Base-by-base conservation (phyloP, 2,113 vertebrate species). In the Caretta caretta region DNA sequence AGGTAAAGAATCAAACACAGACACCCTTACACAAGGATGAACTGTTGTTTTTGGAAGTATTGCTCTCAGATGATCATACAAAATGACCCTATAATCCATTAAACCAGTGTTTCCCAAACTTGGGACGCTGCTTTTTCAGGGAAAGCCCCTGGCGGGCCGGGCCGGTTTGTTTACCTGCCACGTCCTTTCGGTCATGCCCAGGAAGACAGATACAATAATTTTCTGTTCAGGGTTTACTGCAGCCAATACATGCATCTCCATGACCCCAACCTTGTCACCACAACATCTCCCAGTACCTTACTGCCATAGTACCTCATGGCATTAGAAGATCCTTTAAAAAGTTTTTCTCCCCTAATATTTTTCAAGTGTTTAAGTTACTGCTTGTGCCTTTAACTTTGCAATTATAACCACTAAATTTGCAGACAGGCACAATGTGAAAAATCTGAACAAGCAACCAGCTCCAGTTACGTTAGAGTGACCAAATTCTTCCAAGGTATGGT, bases 1-100 rank as follows among this genome's bases (percentile, higher is more conserved):
- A 0, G 81, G 53, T 0, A 24, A 9, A 89, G 59, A 25, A 10
- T 27, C 11, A 38, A 84, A 76, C 20, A 54, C 48, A 0, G 0
- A 6, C 48, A 91, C 4, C 7, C 25, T 50, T 29, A 11, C 38
- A 48, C 5, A 50, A 54, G 53, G 49, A 59, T 29, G 27, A 59
- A 22, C 17, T 42, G 65, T 65, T 42, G 76, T 65, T 31, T 59
- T 57, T 57, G 56, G 24, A 57, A 57, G 24, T 57, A 57, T 20
- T 59, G 25, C 57, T 59, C 57, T 59, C 27, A 27, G 25, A 59
- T 29, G 57, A 59, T 59, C 25, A 59, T 59, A 59, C 27, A 59
- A 59, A 59, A 59, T 27, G 29, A 29, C 57, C 57, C 25, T 29
- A 13, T 59, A 59, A 59, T 59, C 57, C 27, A 29, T 59, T 59